Conservation (phyloP, 2,113 vertebrate species). For the Cettia cetti region DNA sequence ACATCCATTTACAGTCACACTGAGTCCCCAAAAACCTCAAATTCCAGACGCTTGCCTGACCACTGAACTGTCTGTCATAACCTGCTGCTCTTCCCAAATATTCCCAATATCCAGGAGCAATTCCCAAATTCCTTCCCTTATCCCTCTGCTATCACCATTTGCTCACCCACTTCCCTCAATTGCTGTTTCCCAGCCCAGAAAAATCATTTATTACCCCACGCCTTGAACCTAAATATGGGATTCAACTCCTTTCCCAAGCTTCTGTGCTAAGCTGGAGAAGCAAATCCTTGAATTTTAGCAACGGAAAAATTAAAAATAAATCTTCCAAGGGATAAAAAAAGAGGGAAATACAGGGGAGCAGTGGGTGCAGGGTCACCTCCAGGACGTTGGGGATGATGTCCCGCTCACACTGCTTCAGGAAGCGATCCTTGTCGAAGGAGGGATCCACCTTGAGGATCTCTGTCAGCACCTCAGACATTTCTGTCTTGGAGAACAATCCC, state of each 20-base stretch:
- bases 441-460: conserved; percentile 93
- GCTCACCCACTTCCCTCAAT: neutral
- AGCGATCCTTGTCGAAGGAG: conserved; percentile 89
- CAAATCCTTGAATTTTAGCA: neutral
- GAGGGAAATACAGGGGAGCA: accelerated
- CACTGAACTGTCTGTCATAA: neutral
- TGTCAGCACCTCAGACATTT: conserved; percentile 94
- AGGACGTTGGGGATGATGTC: conserved; percentile 96
- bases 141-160: neutral
- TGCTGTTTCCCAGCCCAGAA: neutral
- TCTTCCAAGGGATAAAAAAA: neutral
- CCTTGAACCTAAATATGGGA: accelerated
- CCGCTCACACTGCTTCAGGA: conserved; percentile 87
- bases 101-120: neutral
- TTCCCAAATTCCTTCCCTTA: neutral
- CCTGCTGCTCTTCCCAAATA: neutral
- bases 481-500: conserved; percentile 94
- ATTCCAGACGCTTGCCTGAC: neutral
- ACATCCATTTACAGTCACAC: neutral
- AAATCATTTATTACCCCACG: accelerated
- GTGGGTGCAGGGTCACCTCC: conserved; percentile 72
- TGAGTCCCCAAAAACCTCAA: neutral
- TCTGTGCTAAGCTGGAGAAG: neutral
- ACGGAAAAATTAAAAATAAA: neutral
- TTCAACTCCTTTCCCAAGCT: neutral